phyloP scores from a whole-genome alignment of 2,113 vertebrate genomes.

The Vanacampus margaritifer region DNA sequence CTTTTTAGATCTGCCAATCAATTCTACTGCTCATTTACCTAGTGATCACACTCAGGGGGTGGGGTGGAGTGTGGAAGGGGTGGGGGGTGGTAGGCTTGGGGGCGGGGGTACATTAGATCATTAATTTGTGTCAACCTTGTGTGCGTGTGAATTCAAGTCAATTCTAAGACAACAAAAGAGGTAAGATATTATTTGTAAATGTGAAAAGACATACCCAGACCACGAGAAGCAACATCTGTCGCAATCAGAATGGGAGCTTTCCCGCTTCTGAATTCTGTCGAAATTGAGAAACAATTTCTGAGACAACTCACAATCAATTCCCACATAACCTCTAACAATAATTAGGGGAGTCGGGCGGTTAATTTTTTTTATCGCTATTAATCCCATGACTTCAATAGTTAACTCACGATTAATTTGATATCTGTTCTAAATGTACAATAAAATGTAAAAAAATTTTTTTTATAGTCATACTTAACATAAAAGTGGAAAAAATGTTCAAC shows the following conservation, averaged over 20 bases:
- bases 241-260: constrained; percentile 98
- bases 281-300: constrained; percentile 36
- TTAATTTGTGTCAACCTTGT: not conserved
- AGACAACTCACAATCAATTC: not conserved
- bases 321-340: not conserved
- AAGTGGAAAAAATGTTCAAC: too few species aligned
- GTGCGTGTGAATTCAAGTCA: not conserved
- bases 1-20: not conserved
- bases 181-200: not conserved
- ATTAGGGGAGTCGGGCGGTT: too few species aligned
- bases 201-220: constrained; percentile 91
- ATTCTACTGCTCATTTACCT: not conserved
- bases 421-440: too few species aligned
- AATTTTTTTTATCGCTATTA: too few species aligned
- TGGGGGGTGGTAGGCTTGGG: too few species aligned
- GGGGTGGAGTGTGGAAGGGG: not conserved
- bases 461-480: too few species aligned
- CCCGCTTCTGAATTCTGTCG: constrained; percentile 92
- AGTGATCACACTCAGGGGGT: not conserved
- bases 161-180: not conserved
- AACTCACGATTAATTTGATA: too few species aligned
- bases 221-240: constrained; percentile 96
- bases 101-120: not conserved
- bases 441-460: too few species aligned
- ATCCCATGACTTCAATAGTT: too few species aligned